Evolutionary conservation across 2,888 invertebrate species (phyloP), one percentile per base, ranked within the genome.

Genomic region (Polydrusus pterygomalis): DNA sequence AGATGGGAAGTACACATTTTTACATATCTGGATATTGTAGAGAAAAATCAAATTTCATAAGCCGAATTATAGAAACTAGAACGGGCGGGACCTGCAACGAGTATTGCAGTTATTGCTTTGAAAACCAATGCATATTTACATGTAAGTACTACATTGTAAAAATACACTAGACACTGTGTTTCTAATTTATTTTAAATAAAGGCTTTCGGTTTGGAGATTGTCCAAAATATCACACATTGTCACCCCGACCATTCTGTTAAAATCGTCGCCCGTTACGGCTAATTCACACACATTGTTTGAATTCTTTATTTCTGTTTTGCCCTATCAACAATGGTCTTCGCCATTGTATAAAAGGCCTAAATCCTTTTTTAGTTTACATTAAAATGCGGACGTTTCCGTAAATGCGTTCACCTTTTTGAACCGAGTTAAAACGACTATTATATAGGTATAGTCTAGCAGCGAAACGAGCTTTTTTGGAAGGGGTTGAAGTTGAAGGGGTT

Each of bases 211-310:
- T 25, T 25, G 25, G 25, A 30, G 30, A 30, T 30, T 60, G n/a
- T 38, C 58, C 11, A 38, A 68, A 68, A 74, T 68, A 68, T 74
- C 74, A 68, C 62, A 63, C 51, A 62, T 18, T 69, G 74, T 54
- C 69, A 64, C 54, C 58, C 40, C n/a, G 15, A 47, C 74, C 74
- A 70, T 74, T 74, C 54, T 70, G 70, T 70, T 70, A 25, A 74
- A 74, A 74, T 63, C 45, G 64, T 18, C 34, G 62, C 64, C 40
- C 70, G 64, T 74, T 64, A 74, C 74, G 58, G 74, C 17, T 74
- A 74, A 74, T 74, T 74, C 74, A 70, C 74, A 64, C 56, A 74
- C 74, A 74, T 74, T 70, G 74, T 70, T 45, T 45, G 64, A 38
- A 74, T 70, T 74, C 70, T 74, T 74, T 74, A 74, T 70, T 70